These are phyloP conservation scores for Notolepis coatsorum DNA, from an alignment of 2,797 vertebrate species.

Conservation along the genomic window DNA sequence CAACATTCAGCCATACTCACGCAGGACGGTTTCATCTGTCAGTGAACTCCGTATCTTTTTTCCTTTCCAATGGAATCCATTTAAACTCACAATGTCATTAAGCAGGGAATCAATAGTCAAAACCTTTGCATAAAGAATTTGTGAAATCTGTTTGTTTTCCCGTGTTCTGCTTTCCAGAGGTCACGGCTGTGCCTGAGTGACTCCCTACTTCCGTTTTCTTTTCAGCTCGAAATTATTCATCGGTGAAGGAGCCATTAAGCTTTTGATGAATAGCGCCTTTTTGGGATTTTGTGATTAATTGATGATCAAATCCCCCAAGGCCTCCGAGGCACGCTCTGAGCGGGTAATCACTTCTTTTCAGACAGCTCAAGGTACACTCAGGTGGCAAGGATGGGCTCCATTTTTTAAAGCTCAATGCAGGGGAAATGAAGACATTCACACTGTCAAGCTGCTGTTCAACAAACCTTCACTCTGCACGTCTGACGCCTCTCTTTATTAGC, in stretches of 20 bases:
- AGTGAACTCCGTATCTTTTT: background rate
- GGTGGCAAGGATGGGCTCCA: slow-evolving; percentile 61
- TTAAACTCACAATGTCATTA: background rate
- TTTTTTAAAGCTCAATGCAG: slow-evolving; percentile 68
- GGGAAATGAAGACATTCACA: slow-evolving; percentile 74
- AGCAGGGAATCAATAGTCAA: no score
- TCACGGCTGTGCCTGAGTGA: slow-evolving; percentile 16
- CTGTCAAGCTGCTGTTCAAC: slow-evolving; percentile 60
- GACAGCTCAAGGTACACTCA: slow-evolving; percentile 76
- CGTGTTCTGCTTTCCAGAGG: background rate
- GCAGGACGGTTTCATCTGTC: background rate
- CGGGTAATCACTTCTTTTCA: slow-evolving; percentile 72
- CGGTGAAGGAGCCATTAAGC: slow-evolving; percentile 56
- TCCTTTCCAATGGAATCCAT: background rate
- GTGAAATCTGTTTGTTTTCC: no score
- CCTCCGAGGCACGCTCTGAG: slow-evolving; percentile 51
- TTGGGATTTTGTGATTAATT: slow-evolving; percentile 70
- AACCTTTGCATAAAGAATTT: no score
- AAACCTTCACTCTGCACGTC: slow-evolving; percentile 61
- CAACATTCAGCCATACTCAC: background rate
- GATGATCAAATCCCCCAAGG: slow-evolving; percentile 71
- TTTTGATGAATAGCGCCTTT: slow-evolving; percentile 70
- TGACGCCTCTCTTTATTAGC: slow-evolving; percentile 56
- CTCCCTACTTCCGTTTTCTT: background rate
- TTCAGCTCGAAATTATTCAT: slow-evolving; percentile 48